Evolutionary conservation across 2,888 invertebrate genomes (phyloP).

Genomic region (Pachydiplax longipennis): DNA sequence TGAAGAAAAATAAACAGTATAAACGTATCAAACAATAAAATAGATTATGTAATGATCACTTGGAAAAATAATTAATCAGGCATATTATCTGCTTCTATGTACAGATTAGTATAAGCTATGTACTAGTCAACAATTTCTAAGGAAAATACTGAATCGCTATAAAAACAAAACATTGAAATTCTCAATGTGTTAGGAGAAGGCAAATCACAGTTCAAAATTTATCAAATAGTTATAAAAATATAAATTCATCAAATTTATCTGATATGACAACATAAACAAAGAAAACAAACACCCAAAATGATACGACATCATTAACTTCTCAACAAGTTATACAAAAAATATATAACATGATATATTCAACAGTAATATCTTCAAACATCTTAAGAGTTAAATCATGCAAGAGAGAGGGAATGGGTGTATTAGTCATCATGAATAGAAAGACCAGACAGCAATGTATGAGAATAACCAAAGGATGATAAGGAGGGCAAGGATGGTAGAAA

Average conservation of each 20-base stretch:
- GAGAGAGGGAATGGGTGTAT: background rate
- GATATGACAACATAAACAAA: conserved; percentile 33
- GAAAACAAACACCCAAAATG: conserved; percentile 25
- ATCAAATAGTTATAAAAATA: conserved; percentile 49
- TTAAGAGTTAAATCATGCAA: background rate
- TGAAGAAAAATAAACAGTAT: background rate
- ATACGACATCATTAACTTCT: conserved; percentile 48
- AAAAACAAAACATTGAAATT: background rate
- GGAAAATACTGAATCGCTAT: background rate
- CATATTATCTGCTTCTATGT: background rate
- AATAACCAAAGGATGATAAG: conserved; percentile 2
- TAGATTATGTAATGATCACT: background rate
- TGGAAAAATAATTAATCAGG: no score
- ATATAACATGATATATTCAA: conserved; percentile 48
- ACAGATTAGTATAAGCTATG: background rate
- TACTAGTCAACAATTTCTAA: background rate
- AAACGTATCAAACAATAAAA: conserved; percentile 26
- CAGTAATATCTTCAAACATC: background rate
- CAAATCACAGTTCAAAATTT: conserved; percentile 17
- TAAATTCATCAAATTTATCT: conserved; percentile 46
- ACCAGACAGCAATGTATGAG: conserved; percentile 46
- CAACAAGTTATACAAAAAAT: conserved; percentile 46
- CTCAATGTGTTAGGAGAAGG: background rate
- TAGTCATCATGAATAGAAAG: conserved; percentile 45
- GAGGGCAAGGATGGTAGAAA: conserved; percentile 6